These are phyloP conservation scores for Chironomus striatipennis DNA, from an alignment of 1,140 invertebrate species.

Conservation along the genomic window DNA sequence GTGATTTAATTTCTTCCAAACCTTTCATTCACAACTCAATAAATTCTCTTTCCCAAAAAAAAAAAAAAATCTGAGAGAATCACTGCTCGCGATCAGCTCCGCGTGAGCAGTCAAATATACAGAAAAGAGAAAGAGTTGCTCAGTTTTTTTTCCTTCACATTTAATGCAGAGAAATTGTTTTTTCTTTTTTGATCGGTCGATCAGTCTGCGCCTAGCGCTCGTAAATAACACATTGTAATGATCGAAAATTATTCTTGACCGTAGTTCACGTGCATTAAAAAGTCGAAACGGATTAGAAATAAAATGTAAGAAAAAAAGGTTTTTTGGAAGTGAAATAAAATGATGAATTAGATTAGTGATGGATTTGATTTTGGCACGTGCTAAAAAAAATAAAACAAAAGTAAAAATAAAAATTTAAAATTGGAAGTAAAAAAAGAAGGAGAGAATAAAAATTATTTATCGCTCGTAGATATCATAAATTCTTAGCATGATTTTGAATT, in stretches of 20 bases:
- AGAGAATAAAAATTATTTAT: background rate
- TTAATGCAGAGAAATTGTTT: background rate
- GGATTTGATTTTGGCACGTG: background rate
- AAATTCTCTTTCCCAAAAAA: too few relatives aligned
- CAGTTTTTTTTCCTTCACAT: background rate
- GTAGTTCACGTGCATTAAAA: background rate
- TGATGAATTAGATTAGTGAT: background rate
- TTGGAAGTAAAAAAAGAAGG: background rate
- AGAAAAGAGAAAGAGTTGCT: background rate
- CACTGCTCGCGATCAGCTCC: background rate
- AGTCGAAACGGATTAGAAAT: background rate
- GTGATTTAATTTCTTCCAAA: too few relatives aligned
- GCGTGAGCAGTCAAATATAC: background rate
- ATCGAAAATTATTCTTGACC: background rate
- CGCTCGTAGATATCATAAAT: slow-evolving; percentile 2
- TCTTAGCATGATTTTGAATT: slow-evolving; percentile 14
- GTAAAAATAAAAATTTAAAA: too few relatives aligned
- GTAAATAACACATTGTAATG: background rate
- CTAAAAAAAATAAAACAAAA: background rate
- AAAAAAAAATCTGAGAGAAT: background rate
- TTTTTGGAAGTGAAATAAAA: background rate
- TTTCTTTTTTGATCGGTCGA: background rate
- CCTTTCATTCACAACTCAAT: too few relatives aligned
- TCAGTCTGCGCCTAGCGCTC: slow-evolving; percentile 4
- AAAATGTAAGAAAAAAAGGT: background rate